Evolutionary conservation across 2,888 invertebrate genomes (phyloP), one percentile per base, ranked within the genome.

Genomic region (Euclidia mi): DNA sequence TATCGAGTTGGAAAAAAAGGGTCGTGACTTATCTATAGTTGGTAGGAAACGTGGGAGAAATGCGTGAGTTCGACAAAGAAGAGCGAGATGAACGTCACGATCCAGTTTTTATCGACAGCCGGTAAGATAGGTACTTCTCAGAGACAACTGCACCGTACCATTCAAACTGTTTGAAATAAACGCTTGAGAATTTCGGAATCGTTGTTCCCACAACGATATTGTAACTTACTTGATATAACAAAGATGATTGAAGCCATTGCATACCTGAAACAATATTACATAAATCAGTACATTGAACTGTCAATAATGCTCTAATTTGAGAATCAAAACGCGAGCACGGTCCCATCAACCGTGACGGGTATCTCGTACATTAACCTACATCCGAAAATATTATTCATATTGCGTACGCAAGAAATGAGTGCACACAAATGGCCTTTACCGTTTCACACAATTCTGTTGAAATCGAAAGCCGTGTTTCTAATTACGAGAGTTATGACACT

Each of bases 361-460:
- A 66, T 83, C 73, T 59, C 42, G 79, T 79, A 82, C 88, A 90
- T 92, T 93, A 92, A 91, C 93, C 94, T 80, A 94, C 85, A 89
- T 92, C 71, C 73, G 78, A 85, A 25, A 84, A 73, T 75, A 83
- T 87, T 84, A 85, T 79, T 84, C 84, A 82, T 86, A 89, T 92
- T 91, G 89, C 90, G 87, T 84, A 79, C 78, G 79, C 87, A 84
- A 86, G 85, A 85, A 91, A 84, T 82, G 81, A 87, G 84, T 82
- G 80, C 86, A 84, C 82, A 82, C 80, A 82, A 76, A 79, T 71
- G 70, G 74, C 72, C 72, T 76, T 83, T 83, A 83, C 81, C 77
- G 81, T 80, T 87, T 87, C 85, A 87, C 84, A 84, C 84, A 79
- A 71, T 82, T 83, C 82, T 91, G 89, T 86, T 71, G 90, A 91